Evolutionary conservation across 2,113 vertebrate species (phyloP).

Genomic region (Lycocorax pyrrhopterus): DNA sequence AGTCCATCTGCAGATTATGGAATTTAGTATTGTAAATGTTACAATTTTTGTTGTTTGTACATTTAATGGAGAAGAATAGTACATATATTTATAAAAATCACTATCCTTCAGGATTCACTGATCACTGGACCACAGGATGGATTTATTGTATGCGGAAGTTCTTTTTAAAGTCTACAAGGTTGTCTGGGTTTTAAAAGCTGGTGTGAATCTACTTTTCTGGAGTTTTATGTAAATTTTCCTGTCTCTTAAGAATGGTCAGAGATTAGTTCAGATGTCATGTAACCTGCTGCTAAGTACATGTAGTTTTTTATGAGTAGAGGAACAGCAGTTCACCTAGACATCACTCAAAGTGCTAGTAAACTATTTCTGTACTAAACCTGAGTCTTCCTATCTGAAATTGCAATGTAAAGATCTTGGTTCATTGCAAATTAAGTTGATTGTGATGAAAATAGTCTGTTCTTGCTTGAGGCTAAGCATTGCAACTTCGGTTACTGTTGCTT

Average conservation of each 20-base stretch:
- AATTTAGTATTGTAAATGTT: not conserved
- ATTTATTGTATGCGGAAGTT: not conserved
- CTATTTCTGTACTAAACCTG: not conserved
- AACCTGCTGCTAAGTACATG: not conserved
- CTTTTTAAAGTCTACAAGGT: not conserved
- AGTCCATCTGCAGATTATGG: not conserved
- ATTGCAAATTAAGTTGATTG: not conserved
- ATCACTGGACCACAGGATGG: not conserved
- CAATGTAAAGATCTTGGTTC: not conserved
- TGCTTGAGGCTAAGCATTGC: not conserved
- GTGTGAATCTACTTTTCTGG: not conserved
- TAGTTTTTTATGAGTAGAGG: not conserved
- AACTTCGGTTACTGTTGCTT: not conserved
- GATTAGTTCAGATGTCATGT: not conserved
- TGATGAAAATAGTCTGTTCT: not conserved
- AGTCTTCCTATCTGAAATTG: not conserved
- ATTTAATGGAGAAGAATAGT: not conserved
- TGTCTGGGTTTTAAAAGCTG: not conserved
- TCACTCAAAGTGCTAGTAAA: not conserved
- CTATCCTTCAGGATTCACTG: not conserved
- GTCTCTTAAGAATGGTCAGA: not conserved
- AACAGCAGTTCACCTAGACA: not conserved
- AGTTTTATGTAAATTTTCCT: not conserved
- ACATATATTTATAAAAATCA: not conserved
- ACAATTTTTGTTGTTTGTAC: not conserved